phyloP scores from a whole-genome alignment of 2,888 invertebrate species.

The Mesorhabditis belari region DNA sequence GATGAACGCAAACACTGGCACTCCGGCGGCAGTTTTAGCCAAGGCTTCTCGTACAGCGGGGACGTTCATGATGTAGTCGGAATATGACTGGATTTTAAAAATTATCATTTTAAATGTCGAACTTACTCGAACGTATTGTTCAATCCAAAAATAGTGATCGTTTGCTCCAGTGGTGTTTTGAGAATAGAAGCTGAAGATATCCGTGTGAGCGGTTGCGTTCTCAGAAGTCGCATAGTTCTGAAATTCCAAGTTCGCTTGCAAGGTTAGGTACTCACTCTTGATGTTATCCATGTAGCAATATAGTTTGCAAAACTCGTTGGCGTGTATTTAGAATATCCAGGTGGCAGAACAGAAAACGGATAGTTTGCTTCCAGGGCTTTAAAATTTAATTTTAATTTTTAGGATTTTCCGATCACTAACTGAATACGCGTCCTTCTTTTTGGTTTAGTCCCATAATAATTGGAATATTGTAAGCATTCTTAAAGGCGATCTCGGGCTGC shows the following conservation, averaged over 20 bases:
- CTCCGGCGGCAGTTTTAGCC: not conserved
- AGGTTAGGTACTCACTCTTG: not conserved
- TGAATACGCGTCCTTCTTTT: not conserved
- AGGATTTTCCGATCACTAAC: not conserved
- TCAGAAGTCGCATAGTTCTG: not conserved
- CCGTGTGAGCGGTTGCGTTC: not conserved
- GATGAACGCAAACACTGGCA: not conserved
- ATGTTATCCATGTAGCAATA: not conserved
- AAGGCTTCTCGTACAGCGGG: not conserved
- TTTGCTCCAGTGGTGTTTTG: not conserved
- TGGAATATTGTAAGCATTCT: not conserved
- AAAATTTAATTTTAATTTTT: not conserved
- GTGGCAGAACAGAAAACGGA: not conserved
- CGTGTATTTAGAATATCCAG: not conserved
- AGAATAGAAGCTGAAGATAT: not conserved
- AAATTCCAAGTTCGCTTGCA: not conserved
- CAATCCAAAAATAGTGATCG: not conserved
- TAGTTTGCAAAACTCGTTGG: not conserved
- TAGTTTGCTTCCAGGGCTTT: not conserved
- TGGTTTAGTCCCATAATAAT: not conserved
- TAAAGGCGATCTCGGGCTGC: not conserved
- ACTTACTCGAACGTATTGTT: not conserved
- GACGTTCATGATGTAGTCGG: not conserved
- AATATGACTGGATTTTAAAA: not conserved
- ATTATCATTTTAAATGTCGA: no score